A percentile compares a stretch with the other conserved stretches of the same genome.
Evolutionary conservation across 2,113 vertebrate genomes (phyloP).

Genomic region (Callipepla californica): DNA sequence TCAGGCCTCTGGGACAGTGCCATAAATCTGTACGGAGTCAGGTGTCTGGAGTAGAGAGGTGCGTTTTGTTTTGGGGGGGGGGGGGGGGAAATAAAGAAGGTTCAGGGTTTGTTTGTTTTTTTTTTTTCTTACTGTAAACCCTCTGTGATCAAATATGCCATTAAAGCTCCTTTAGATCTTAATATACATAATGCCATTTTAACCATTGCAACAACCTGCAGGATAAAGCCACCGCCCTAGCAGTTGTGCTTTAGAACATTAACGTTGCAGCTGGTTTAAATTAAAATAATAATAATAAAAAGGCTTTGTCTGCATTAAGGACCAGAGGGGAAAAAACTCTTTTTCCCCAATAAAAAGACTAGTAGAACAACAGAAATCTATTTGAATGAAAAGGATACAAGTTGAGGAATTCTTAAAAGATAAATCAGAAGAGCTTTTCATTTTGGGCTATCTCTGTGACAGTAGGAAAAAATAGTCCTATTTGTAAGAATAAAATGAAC

Average conservation of each 20-base stretch:
- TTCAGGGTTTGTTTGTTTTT: background rate
- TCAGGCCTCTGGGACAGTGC: constrained; percentile 43
- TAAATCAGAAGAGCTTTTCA: background rate
- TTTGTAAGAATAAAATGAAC: background rate
- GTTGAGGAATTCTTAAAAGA: constrained; percentile 5
- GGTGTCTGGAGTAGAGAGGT: background rate
- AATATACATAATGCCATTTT: constrained; percentile 9
- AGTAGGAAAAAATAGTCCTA: background rate
- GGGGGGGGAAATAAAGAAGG: background rate
- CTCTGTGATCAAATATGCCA: background rate
- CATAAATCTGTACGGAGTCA: constrained; percentile 47
- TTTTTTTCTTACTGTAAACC: background rate
- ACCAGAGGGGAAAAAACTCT: background rate
- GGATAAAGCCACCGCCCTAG: background rate
- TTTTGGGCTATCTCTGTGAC: background rate
- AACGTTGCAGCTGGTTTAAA: constrained; percentile 51
- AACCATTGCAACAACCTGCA: constrained; percentile 5
- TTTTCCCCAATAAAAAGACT: background rate
- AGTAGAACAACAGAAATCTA: background rate
- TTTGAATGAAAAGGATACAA: background rate
- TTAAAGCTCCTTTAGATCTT: background rate
- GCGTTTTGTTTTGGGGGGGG: accelerated
- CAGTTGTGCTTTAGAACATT: constrained; percentile 33
- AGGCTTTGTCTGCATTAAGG: background rate
- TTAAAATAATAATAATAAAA: constrained; percentile 10